Evolutionary conservation across 2,888 invertebrate species (phyloP).

Genomic region (Stenolophus ochropezus): DNA sequence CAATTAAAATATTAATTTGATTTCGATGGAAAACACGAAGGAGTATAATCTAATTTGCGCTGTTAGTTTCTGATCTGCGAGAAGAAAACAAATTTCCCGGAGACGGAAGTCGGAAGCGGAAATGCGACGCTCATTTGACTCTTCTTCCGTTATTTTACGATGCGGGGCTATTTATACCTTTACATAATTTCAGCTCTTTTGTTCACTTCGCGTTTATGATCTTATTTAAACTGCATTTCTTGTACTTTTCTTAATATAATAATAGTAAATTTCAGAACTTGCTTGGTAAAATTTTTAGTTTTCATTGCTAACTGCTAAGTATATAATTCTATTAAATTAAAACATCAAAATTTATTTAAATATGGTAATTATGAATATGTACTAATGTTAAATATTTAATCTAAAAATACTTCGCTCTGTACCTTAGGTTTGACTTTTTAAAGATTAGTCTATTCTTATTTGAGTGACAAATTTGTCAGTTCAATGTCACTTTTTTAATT

Average conservation of each 20-base stretch:
- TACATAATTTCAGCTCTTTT: constrained; percentile 36
- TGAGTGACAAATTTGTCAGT: not conserved
- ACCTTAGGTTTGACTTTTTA: no score
- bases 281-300: not conserved
- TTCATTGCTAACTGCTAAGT: no score
- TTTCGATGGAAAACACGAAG: constrained; percentile 34
- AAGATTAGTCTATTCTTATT: no score
- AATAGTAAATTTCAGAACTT: not conserved
- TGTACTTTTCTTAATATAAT: not conserved
- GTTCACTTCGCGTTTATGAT: constrained; percentile 4
- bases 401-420: no score
- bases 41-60: constrained; percentile 5
- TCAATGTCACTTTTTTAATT: not conserved
- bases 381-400: no score
- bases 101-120: constrained; percentile 46
- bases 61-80: constrained; percentile 21
- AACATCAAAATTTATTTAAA: no score
- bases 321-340: no score
- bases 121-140: constrained; percentile 47
- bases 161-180: constrained; percentile 42
- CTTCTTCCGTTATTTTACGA: constrained; percentile 42
- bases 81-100: constrained; percentile 42
- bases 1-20: constrained; percentile 41
- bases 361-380: no score
- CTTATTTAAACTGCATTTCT: constrained; percentile 6